Percentiles rank a stretch among this genome's conserved stretches.
phyloP scores from a whole-genome alignment of 2,797 vertebrate genomes.

The Sebastes kiyomatsui region DNA sequence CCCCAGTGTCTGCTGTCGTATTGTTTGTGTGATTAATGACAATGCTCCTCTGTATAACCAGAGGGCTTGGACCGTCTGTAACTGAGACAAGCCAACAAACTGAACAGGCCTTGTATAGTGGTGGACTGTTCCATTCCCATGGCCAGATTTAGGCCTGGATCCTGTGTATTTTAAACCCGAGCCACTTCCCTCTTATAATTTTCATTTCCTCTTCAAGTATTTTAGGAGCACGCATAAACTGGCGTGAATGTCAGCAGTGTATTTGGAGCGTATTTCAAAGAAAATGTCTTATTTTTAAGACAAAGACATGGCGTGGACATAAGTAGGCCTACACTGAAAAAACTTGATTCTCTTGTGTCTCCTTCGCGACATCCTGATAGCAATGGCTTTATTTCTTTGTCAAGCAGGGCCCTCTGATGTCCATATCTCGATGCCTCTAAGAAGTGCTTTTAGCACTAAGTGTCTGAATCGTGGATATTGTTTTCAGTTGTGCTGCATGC shows the following conservation, averaged over 20 bases:
- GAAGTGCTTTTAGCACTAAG: conserved; percentile 69
- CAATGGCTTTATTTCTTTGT: conserved; percentile 55
- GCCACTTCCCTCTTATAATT: conserved; percentile 79
- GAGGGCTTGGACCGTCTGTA: conserved; percentile 41
- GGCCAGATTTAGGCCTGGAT: conserved; percentile 68
- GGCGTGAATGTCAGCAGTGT: conserved; percentile 65
- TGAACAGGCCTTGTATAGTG: conserved; percentile 57
- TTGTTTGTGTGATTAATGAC: conserved; percentile 59
- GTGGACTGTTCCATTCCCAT: conserved; percentile 72
- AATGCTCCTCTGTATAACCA: conserved; percentile 45
- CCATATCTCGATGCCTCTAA: conserved; percentile 67
- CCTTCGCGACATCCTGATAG: conserved; percentile 48
- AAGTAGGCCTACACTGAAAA: not conserved
- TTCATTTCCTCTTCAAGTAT: conserved; percentile 83
- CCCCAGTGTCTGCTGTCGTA: conserved; percentile 8
- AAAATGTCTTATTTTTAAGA: conserved; percentile 34
- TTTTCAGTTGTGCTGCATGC: conserved; percentile 72
- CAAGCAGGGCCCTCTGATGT: conserved; percentile 61
- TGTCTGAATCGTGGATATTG: conserved; percentile 75
- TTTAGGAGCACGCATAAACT: conserved; percentile 73
- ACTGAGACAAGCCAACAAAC: conserved; percentile 49
- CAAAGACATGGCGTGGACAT: conserved; percentile 27
- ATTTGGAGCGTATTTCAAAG: conserved; percentile 46
- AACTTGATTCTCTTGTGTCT: not conserved
- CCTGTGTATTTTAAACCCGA: conserved; percentile 76